These are phyloP conservation scores for Syrista parreyssii DNA, from an alignment of 2,888 invertebrate genomes.

Conservation along the genomic window DNA sequence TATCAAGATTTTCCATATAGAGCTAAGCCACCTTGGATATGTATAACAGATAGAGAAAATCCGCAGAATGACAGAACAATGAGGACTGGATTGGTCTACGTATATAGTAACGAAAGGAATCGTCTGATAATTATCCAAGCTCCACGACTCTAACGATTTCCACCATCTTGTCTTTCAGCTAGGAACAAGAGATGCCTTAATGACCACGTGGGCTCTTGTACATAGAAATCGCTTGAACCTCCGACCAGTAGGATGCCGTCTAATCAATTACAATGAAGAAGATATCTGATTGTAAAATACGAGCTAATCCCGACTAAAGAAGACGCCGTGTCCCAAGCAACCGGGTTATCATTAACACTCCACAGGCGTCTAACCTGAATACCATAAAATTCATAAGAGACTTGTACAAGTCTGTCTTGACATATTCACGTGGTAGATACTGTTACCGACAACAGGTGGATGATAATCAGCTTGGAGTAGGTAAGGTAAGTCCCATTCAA, in stretches of 20 bases:
- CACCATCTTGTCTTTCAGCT: neutral
- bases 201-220: neutral
- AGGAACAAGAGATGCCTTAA: neutral
- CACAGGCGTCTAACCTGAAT: neutral
- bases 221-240: neutral
- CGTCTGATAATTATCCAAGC: neutral
- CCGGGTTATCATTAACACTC: constrained; percentile 26
- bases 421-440: constrained; percentile 4
- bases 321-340: constrained; percentile 9
- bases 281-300: constrained; percentile 31
- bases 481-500: neutral
- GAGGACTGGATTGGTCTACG: neutral
- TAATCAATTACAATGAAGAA: neutral
- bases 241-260: neutral
- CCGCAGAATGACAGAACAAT: neutral
- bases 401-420: neutral
- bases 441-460: constrained; percentile 11
- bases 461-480: constrained; percentile 6
- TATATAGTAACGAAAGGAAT: neutral
- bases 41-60: neutral
- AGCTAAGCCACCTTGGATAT: neutral
- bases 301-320: constrained; percentile 19
- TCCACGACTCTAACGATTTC: neutral
- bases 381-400: neutral
- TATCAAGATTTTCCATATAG: neutral